These are phyloP conservation scores for Plecotus auritus DNA, from an alignment of 2,113 vertebrate species.

Conservation along the genomic window DNA sequence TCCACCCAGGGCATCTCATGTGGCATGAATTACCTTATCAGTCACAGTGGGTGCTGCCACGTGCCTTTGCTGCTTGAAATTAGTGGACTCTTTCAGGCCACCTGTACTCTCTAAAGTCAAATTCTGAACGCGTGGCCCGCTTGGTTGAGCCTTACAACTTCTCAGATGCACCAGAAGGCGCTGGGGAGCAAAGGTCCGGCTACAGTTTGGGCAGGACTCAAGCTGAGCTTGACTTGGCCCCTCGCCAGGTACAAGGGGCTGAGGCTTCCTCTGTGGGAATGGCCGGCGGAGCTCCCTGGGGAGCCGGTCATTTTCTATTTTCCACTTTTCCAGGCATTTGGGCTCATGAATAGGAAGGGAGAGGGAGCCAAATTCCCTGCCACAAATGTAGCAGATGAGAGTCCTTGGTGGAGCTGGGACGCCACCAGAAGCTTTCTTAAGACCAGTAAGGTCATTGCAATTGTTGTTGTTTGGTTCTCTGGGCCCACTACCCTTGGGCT, in stretches of 20 bases:
- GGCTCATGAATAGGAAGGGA: slow-evolving; percentile 77
- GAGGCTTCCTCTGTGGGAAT: slow-evolving; percentile 57
- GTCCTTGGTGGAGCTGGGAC: slow-evolving; percentile 29
- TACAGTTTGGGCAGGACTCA: slow-evolving; percentile 61
- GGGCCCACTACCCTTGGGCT: background rate
- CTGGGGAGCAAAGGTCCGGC: slow-evolving; percentile 52
- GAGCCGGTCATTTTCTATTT: slow-evolving; percentile 69
- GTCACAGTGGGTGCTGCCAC: background rate
- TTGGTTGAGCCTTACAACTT: slow-evolving; percentile 56
- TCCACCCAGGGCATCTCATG: background rate
- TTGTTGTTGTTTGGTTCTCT: background rate
- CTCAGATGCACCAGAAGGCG: slow-evolving; percentile 60
- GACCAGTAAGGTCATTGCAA: background rate
- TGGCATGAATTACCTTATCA: slow-evolving; percentile 75
- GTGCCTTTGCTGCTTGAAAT: background rate
- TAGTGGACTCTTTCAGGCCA: background rate
- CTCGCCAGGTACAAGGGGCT: slow-evolving; percentile 9
- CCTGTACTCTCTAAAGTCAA: background rate
- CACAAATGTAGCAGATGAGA: slow-evolving; percentile 75
- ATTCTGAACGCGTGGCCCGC: background rate
- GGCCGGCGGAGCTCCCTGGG: slow-evolving; percentile 56
- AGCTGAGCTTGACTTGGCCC: background rate
- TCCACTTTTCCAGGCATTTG: slow-evolving; percentile 78
- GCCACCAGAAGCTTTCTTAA: slow-evolving; percentile 17
- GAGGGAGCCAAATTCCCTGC: slow-evolving; percentile 73